Conservation (phyloP, 2,888 invertebrate species). For the Embidobia sp. region DNA sequence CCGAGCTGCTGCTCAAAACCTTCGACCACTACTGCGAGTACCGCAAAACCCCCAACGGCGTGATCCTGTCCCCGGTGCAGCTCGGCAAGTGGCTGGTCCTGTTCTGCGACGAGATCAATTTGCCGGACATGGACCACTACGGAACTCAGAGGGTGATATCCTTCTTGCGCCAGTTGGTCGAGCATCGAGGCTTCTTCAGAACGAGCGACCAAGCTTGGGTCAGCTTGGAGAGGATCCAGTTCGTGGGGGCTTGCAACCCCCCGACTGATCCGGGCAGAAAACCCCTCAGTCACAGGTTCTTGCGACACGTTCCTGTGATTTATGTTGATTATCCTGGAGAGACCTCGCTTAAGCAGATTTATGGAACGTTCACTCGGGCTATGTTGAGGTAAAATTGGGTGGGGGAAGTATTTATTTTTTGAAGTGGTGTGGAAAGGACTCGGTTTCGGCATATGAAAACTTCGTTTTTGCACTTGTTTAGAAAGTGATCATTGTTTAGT, state of each 20-base stretch:
- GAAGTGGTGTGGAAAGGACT: too few relatives aligned
- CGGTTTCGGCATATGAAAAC: too few relatives aligned
- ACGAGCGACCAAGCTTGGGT: conserved; percentile 98
- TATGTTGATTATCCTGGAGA: conserved; percentile 99
- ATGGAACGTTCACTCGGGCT: conserved; percentile 98
- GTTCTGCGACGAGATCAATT: conserved; percentile 99
- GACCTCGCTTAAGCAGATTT: conserved; percentile 98
- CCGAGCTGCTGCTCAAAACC: conserved; percentile 97
- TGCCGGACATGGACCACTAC: conserved; percentile 99
- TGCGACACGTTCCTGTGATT: conserved; percentile 98
- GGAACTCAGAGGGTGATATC: conserved; percentile 99
- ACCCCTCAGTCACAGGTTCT: conserved; percentile 93
- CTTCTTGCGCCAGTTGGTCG: conserved; percentile 98
- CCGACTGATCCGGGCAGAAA: conserved; percentile 99
- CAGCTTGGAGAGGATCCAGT: conserved; percentile 97
- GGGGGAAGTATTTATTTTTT: too few relatives aligned
- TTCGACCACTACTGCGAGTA: conserved; percentile 99
- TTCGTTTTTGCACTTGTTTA: too few relatives aligned
- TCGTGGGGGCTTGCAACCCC: conserved; percentile 99
- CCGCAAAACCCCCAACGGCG: conserved; percentile 98
- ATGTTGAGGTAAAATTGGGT: conserved; percentile 91
- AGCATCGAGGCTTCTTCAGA: conserved; percentile 95
- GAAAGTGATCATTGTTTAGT: too few relatives aligned
- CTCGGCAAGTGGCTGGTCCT: conserved; percentile 99
- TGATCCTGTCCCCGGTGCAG: conserved; percentile 96